Percentiles rank a stretch among this genome's conserved stretches.
Conservation (phyloP, 1,140 invertebrate species). For the Ooceraea biroi region DNA sequence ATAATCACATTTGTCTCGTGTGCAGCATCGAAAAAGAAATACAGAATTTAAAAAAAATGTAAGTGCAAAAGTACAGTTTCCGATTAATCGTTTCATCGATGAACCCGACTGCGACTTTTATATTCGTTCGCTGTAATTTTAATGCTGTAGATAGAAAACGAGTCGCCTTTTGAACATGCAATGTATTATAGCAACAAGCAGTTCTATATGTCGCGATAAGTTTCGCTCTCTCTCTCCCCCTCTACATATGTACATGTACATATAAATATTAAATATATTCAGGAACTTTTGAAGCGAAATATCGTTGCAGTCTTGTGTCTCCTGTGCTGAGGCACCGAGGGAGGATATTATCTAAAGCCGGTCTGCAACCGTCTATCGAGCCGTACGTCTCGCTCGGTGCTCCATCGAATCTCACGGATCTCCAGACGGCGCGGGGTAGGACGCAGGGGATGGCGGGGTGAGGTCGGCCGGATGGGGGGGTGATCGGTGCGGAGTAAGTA, state of each 20-base stretch:
- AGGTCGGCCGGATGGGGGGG: slow-evolving; percentile 33
- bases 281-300: slow-evolving; percentile 71
- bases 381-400: slow-evolving; percentile 68
- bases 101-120: background rate
- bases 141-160: slow-evolving; percentile 17
- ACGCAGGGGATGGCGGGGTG: background rate
- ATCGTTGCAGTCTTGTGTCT: slow-evolving; percentile 65
- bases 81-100: slow-evolving; percentile 14
- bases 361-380: slow-evolving; percentile 73
- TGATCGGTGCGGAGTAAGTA: slow-evolving; percentile 68
- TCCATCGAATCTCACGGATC: slow-evolving; percentile 73
- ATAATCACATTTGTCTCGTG: too few relatives aligned
- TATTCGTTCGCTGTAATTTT: background rate
- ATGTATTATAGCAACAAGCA: background rate
- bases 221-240: background rate
- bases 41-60: background rate
- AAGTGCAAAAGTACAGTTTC: background rate
- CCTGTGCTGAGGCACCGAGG: slow-evolving; percentile 34
- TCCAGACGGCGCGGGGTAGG: slow-evolving; percentile 43
- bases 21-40: too few relatives aligned
- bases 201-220: background rate
- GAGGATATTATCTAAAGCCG: slow-evolving; percentile 79
- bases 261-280: slow-evolving; percentile 49
- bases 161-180: background rate
- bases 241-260: too few relatives aligned